Percentiles rank a stretch among this genome's conserved stretches.
Evolutionary conservation across 2,888 invertebrate species (phyloP).

Genomic region (Globia sparganii): DNA sequence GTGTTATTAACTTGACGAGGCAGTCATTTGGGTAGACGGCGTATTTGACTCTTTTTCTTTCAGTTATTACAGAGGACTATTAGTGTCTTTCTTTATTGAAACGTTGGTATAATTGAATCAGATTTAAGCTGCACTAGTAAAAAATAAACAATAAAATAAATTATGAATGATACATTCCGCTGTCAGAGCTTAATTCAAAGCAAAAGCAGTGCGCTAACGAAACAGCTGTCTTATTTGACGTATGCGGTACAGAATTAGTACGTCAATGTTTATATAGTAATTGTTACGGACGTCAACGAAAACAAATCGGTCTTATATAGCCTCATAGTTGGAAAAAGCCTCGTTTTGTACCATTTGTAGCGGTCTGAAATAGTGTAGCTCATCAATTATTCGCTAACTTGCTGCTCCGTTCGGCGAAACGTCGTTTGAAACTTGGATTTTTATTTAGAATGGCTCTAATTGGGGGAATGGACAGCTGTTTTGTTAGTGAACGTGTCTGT

Average conservation of each 20-base stretch:
- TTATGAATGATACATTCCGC: constrained; percentile 7
- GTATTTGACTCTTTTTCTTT: constrained; percentile 78
- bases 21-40: constrained; percentile 84
- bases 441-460: constrained; percentile 55
- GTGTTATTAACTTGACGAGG: constrained; percentile 87
- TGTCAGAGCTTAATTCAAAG: constrained; percentile 20
- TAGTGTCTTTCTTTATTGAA: constrained; percentile 19
- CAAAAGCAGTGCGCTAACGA: constrained; percentile 32
- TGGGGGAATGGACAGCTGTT: constrained; percentile 37
- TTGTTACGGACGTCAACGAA: constrained; percentile 44
- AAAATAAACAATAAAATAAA: background rate
- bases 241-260: constrained; percentile 46
- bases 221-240: constrained; percentile 38
- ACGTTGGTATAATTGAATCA: constrained; percentile 6
- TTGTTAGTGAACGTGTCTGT: constrained; percentile 24
- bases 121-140: background rate
- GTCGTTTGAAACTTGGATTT: constrained; percentile 48
- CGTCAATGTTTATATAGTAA: constrained; percentile 47
- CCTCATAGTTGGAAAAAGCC: constrained; percentile 45
- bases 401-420: constrained; percentile 37
- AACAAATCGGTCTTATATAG: constrained; percentile 45
- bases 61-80: constrained; percentile 37
- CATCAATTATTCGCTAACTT: constrained; percentile 61
- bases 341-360: constrained; percentile 45
- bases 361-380: constrained; percentile 50